Base-by-base conservation (phyloP, 2,797 vertebrate species). In the Tokudaia tokunoshimensis region DNA sequence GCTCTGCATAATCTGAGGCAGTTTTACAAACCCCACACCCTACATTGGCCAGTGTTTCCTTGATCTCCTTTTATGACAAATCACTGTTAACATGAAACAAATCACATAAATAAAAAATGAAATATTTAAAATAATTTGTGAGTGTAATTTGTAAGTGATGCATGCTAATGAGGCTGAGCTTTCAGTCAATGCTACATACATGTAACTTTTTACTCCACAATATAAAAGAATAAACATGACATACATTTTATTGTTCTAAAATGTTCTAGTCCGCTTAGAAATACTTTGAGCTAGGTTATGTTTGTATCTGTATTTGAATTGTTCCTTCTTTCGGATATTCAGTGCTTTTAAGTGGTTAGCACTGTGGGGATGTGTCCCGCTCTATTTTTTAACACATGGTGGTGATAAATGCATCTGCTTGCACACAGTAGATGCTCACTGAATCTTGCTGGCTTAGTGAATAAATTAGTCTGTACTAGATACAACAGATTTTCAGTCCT, bases 401-500 rank as follows among this genome's bases (percentile, higher is more conserved):
- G 93, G 22, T 61, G 8, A 41, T 86, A 91, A 81, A 82, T 26
- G 74, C 9, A 96, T 55, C 29, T 59, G 37, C 79, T 84, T 85
- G 29, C 7, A 81, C 61, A 59, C 74, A 96, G 79, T 96, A 95
- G 91, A 72, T 84, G 67, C 47, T 97, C 91, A 96, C 26, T 95
- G 91, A 96, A 94, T 95, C 47, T 86, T 96, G 37, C 82, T 95
- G 89, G 67, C 79, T 89, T 95, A 81, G 47, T 92, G 65, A 96
- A 75, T 96, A 97, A 89, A 81, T 97, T 94, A 96, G 63, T 95
- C 61, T 97, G 22, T 92, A 95, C 26, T 95, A 95, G 34, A 55
- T 84, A 91, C 91, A 97, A 97, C 91, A 96, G 76, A 95, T 96
- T 96, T 95, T 84, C 37, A 89, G 55, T 92, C 80, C 81, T 95